Percentiles rank a stretch among this genome's conserved stretches.
Evolutionary conservation across 2,797 vertebrate genomes (phyloP).

Genomic region (Pseudochaenichthys georgianus): DNA sequence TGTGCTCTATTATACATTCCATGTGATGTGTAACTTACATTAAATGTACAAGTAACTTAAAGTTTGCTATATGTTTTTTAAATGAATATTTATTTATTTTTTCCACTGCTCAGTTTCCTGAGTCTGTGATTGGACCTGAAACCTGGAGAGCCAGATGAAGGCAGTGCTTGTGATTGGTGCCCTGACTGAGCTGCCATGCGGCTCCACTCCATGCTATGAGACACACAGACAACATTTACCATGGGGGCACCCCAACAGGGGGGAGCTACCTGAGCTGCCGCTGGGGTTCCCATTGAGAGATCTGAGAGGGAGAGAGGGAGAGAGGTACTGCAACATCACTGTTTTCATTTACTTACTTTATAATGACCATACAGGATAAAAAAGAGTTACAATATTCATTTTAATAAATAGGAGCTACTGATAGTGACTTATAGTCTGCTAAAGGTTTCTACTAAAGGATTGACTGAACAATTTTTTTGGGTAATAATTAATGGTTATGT

Average conservation of each 20-base stretch:
- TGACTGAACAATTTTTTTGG: too few relatives aligned
- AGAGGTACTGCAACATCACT: slow-evolving; percentile 54
- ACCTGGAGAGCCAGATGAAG: slow-evolving; percentile 72
- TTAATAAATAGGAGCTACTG: too few relatives aligned
- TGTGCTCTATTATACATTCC: not conserved
- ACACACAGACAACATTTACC: slow-evolving; percentile 92
- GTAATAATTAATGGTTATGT: too few relatives aligned
- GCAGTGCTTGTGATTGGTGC: slow-evolving; percentile 60
- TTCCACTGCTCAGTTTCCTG: slow-evolving; percentile 17
- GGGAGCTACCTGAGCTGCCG: slow-evolving; percentile 95
- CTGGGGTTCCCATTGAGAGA: slow-evolving; percentile 91
- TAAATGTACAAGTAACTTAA: not conserved
- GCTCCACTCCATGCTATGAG: slow-evolving; percentile 84
- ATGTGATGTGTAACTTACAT: not conserved
- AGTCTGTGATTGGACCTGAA: slow-evolving; percentile 37
- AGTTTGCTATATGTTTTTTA: not conserved
- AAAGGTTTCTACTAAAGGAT: too few relatives aligned
- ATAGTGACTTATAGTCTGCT: too few relatives aligned
- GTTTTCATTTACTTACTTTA: slow-evolving; percentile 16
- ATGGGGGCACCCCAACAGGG: slow-evolving; percentile 95
- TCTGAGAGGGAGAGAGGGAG: slow-evolving; percentile 74
- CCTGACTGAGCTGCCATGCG: slow-evolving; percentile 80
- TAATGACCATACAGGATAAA: not conserved
- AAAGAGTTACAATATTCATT: not conserved
- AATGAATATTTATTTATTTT: not conserved